Evolutionary conservation across 92 coral and sea anemone species (phyloP).

Genomic region (Micromussa lordhowensis): DNA sequence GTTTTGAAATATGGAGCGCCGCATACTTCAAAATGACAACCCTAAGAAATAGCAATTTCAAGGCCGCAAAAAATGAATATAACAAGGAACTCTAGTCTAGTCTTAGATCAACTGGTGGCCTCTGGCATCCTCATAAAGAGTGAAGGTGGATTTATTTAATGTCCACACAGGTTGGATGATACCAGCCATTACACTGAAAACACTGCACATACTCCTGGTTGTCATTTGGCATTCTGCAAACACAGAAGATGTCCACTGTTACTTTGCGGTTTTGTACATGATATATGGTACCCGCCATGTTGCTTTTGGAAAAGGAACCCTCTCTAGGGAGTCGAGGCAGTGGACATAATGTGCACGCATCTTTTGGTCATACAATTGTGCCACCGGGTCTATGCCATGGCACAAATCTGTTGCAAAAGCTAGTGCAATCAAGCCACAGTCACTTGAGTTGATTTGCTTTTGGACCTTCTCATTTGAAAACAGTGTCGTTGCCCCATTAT

Average conservation of each 20-base stretch:
- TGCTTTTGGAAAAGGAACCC: slow-evolving; percentile 55
- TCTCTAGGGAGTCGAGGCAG: slow-evolving; percentile 17
- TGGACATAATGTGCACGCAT: slow-evolving; percentile 43
- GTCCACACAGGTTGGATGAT: too few species aligned
- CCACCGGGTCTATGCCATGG: slow-evolving; percentile 30
- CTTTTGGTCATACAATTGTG: slow-evolving; percentile 18
- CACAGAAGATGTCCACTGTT: slow-evolving; percentile 63
- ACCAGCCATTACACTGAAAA: too few species aligned
- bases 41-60: slow-evolving; percentile 12
- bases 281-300: slow-evolving; percentile 38
- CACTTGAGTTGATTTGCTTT: slow-evolving; percentile 24
- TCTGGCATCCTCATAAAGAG: too few species aligned
- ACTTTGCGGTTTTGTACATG: slow-evolving; percentile 30
- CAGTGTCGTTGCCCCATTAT: slow-evolving; percentile 47
- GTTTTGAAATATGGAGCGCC: slow-evolving; percentile 37
- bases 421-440: slow-evolving; percentile 55
- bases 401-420: slow-evolving; percentile 62
- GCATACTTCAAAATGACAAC: slow-evolving; percentile 33
- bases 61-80: slow-evolving; percentile 28
- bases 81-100: slow-evolving; percentile 1
- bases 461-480: slow-evolving; percentile 40
- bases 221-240: slow-evolving; percentile 66
- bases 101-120: slow-evolving; percentile 5
- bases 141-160: too few species aligned
- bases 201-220: slow-evolving; percentile 58